Conservation (phyloP, 2,797 vertebrate genomes). For the Setipinna tenuifilis region DNA sequence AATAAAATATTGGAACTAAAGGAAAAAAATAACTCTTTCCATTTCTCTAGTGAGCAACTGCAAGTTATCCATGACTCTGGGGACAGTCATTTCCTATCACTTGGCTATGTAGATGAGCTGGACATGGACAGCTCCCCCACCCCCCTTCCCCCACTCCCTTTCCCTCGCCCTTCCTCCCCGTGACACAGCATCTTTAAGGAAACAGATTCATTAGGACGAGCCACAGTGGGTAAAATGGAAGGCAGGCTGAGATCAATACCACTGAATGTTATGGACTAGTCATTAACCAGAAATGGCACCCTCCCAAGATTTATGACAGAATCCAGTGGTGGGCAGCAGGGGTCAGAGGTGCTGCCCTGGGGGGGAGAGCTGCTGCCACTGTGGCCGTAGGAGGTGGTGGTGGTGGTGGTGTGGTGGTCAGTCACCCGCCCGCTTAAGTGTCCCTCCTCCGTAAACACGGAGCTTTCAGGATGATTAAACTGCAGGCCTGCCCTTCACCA, state of each 20-base stretch:
- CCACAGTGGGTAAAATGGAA: not conserved
- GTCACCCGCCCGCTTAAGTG: constrained; percentile 32
- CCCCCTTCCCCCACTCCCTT: not conserved
- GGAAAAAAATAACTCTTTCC: not conserved
- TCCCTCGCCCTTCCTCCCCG: not conserved
- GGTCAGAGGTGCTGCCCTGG: constrained; percentile 67
- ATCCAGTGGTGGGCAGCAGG: constrained; percentile 48
- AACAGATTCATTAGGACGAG: constrained; percentile 36
- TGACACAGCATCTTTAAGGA: constrained; percentile 41
- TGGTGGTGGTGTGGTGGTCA: constrained; percentile 33
- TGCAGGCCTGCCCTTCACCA: constrained; percentile 24
- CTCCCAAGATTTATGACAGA: constrained; percentile 43
- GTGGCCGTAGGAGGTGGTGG: constrained; percentile 53
- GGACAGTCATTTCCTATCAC: not conserved
- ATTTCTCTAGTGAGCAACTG: not conserved
- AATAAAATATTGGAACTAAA: not conserved
- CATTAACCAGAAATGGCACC: constrained; percentile 38
- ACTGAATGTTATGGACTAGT: constrained; percentile 47
- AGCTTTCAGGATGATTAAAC: constrained; percentile 56
- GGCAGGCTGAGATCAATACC: constrained; percentile 31
- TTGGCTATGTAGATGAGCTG: not conserved
- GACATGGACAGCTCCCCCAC: not conserved
- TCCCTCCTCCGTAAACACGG: constrained; percentile 43
- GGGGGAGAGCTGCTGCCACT: constrained; percentile 61
- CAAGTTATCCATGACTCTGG: not conserved